Percentiles rank a stretch among this genome's conserved stretches.
phyloP scores from a whole-genome alignment of 2,113 vertebrate species.

The Gavialis gangeticus region DNA sequence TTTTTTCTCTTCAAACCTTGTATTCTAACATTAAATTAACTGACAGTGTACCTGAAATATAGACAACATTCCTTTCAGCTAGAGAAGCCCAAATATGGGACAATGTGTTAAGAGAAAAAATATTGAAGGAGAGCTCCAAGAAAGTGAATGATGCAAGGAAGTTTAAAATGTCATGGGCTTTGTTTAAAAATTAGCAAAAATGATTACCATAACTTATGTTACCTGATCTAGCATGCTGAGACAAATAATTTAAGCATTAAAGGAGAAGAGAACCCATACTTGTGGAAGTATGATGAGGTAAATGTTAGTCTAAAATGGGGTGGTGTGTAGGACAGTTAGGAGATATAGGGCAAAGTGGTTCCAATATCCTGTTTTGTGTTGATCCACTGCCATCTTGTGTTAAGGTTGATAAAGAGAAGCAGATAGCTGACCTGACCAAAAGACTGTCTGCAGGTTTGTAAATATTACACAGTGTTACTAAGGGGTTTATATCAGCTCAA shows the following conservation, averaged over 20 bases:
- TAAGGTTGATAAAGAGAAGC: constrained; percentile 14
- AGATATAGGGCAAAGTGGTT: not conserved
- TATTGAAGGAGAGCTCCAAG: constrained; percentile 36
- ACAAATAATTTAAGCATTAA: not conserved
- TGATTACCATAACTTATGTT: not conserved
- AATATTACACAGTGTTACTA: constrained; percentile 20
- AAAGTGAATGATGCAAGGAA: not conserved
- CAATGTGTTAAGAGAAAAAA: constrained; percentile 43
- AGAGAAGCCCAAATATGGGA: constrained; percentile 64
- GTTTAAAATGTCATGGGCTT: constrained; percentile 15
- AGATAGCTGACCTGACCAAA: not conserved
- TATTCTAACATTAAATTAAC: constrained; percentile 37
- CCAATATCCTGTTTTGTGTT: constrained; percentile 51
- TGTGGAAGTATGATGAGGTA: not conserved
- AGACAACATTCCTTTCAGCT: constrained; percentile 61
- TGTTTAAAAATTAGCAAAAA: not conserved
- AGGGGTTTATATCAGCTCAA: not conserved
- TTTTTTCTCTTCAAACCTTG: constrained; percentile 23
- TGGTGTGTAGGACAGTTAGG: not conserved
- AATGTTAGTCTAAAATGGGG: not conserved
- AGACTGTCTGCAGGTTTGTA: not conserved
- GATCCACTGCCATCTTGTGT: constrained; percentile 45
- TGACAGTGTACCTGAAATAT: constrained; percentile 62
- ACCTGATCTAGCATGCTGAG: not conserved
- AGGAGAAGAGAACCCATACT: not conserved